A percentile compares a stretch with the other conserved stretches of the same genome.
These are phyloP conservation scores for Eueides isabella DNA, from an alignment of 1,140 invertebrate genomes.

Conservation along the genomic window DNA sequence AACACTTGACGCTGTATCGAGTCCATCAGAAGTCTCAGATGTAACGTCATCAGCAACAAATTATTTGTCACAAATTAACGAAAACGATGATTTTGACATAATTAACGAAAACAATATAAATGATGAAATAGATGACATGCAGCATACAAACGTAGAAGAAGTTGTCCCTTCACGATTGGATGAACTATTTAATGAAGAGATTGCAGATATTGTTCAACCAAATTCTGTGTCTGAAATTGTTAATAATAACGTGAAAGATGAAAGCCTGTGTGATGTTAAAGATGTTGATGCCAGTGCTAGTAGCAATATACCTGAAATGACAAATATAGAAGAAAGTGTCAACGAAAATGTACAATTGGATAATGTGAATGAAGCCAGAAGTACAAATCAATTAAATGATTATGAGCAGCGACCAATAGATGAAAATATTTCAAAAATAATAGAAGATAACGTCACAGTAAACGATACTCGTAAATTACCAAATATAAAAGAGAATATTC, in stretches of 20 bases:
- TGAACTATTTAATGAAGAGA: background rate
- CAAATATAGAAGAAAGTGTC: background rate
- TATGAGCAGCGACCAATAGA: background rate
- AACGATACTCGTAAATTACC: constrained; percentile 15
- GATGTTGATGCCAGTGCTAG: constrained; percentile 9
- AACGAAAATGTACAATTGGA: background rate
- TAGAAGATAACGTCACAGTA: background rate
- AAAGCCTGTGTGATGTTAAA: background rate
- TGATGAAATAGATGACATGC: background rate
- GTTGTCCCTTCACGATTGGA: background rate
- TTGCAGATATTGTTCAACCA: background rate
- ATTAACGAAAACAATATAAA: background rate
- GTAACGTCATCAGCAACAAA: background rate
- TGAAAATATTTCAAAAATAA: background rate
- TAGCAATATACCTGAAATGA: background rate
- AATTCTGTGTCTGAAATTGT: background rate
- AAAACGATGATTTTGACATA: background rate
- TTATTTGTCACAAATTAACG: background rate
- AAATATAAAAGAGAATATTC: constrained; percentile 18
- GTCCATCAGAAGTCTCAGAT: constrained; percentile 18
- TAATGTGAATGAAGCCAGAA: background rate
- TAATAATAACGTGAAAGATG: background rate
- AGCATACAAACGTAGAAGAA: background rate
- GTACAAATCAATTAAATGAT: background rate
- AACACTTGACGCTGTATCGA: constrained; percentile 15